phyloP scores from a whole-genome alignment of 2,888 invertebrate species.

The Cerastis leucographa region DNA sequence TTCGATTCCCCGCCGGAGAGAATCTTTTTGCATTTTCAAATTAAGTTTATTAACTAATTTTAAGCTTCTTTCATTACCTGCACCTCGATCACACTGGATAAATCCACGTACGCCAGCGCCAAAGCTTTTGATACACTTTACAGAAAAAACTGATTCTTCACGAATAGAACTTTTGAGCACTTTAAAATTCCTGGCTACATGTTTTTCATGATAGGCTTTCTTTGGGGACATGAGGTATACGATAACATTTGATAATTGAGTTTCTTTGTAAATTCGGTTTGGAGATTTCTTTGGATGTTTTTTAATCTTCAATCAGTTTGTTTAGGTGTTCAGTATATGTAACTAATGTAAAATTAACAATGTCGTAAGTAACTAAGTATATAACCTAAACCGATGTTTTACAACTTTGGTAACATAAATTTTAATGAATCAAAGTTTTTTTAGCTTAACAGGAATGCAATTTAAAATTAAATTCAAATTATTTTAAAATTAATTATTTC shows the following conservation, averaged over 20 bases:
- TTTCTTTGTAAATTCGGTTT: neutral
- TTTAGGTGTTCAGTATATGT: neutral
- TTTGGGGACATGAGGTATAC: constrained; percentile 24
- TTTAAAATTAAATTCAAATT: too few relatives aligned
- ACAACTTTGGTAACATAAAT: neutral
- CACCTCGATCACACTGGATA: constrained; percentile 94
- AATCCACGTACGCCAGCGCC: constrained; percentile 94
- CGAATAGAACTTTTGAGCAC: constrained; percentile 40
- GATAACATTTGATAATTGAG: neutral
- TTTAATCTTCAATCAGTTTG: neutral
- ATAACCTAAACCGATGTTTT: neutral
- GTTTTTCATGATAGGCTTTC: neutral
- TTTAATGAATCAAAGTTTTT: constrained; percentile 13
- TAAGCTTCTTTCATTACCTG: constrained; percentile 88
- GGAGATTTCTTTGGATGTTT: neutral
- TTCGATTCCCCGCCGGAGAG: constrained; percentile 91
- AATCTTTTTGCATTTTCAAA: constrained; percentile 64
- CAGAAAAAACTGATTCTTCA: constrained; percentile 63
- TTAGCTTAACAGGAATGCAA: constrained; percentile 9
- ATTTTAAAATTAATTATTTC: constrained; percentile 17
- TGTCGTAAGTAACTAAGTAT: neutral
- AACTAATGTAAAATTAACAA: neutral
- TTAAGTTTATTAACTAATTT: constrained; percentile 4
- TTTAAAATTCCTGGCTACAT: constrained; percentile 31
- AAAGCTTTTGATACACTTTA: constrained; percentile 86